phyloP scores from a whole-genome alignment of 2,888 invertebrate species.

The Magallana nippona region DNA sequence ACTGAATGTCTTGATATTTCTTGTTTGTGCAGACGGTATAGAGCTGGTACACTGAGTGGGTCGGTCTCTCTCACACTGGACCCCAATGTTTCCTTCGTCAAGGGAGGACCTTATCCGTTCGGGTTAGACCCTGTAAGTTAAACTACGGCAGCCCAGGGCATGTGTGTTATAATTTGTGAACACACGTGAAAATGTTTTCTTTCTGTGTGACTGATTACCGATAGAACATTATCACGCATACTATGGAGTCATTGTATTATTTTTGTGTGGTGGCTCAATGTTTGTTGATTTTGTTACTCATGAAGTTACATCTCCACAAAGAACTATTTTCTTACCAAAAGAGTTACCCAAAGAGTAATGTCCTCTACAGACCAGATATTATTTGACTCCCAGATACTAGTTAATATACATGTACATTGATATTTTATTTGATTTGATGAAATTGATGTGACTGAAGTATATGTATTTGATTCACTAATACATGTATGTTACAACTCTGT shows the following conservation, averaged over 20 bases:
- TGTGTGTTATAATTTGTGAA: neutral
- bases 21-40: slow-evolving; percentile 46
- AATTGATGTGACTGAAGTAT: neutral
- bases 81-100: slow-evolving; percentile 61
- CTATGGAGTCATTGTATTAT: neutral
- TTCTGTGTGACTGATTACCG: too few relatives aligned
- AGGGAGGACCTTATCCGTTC: slow-evolving; percentile 88
- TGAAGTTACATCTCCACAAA: neutral
- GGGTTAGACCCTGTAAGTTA: slow-evolving; percentile 88
- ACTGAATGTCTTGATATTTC: too few relatives aligned
- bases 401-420: too few relatives aligned
- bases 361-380: too few relatives aligned
- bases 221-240: too few relatives aligned
- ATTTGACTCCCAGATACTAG: too few relatives aligned
- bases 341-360: too few relatives aligned
- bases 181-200: too few relatives aligned
- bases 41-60: slow-evolving; percentile 34
- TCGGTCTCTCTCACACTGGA: slow-evolving; percentile 55
- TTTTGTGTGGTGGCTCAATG: neutral
- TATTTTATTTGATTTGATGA: too few relatives aligned
- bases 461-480: neutral
- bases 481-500: neutral
- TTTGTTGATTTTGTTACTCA: neutral
- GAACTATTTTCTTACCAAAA: too few relatives aligned
- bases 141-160: neutral